These are phyloP conservation scores for Drosophila sproati DNA, from an alignment of 1,140 invertebrate genomes.

Conservation along the genomic window DNA sequence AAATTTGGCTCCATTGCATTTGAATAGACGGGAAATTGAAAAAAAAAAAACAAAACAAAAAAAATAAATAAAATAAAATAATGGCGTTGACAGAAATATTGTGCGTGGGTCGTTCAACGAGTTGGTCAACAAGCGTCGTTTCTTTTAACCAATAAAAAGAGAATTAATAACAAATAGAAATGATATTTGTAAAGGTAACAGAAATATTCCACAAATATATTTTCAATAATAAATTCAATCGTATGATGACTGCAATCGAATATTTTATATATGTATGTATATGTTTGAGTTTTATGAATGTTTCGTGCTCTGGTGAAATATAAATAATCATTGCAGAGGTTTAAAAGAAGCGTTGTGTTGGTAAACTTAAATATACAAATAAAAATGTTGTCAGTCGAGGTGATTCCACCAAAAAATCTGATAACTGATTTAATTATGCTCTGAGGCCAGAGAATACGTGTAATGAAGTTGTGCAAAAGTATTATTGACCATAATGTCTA, in stretches of 20 bases:
- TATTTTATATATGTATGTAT: background rate
- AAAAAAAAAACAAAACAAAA: conserved; percentile 61
- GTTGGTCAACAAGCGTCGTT: background rate
- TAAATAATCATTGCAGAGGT: too few species aligned
- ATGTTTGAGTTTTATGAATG: background rate
- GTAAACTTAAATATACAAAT: too few species aligned
- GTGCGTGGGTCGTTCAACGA: conserved; percentile 9
- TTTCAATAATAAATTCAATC: background rate
- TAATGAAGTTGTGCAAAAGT: too few species aligned
- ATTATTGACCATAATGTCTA: too few species aligned
- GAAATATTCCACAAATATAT: background rate
- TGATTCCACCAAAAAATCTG: too few species aligned
- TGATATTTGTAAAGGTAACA: background rate
- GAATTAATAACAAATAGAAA: background rate
- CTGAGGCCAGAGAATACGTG: too few species aligned
- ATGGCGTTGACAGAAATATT: conserved; percentile 41
- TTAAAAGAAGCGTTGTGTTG: too few species aligned
- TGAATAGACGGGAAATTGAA: conserved; percentile 80
- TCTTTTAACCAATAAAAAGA: background rate
- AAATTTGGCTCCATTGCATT: conserved; percentile 46
- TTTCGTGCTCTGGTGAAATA: too few species aligned
- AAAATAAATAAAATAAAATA: conserved; percentile 60
- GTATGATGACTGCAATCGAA: background rate
- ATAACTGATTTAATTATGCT: too few species aligned
- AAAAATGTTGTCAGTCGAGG: too few species aligned